Percentiles rank a stretch among this genome's conserved stretches.
Evolutionary conservation across 2,797 vertebrate species (phyloP).

Genomic region (Anabas testudineus): DNA sequence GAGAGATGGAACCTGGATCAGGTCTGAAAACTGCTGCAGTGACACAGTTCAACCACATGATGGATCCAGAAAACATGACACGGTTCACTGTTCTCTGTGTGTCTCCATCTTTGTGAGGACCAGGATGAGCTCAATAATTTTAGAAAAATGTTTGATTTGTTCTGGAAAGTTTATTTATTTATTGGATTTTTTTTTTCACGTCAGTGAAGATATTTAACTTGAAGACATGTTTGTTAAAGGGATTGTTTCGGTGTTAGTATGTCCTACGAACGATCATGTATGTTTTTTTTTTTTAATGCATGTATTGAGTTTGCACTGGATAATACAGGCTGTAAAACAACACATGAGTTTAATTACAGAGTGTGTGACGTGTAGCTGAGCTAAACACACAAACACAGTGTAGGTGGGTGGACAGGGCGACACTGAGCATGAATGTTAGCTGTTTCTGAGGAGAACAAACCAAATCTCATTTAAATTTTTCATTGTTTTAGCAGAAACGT

Average conservation of each 20-base stretch:
- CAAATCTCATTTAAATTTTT: background rate
- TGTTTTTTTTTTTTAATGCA: no score
- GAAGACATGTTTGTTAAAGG: background rate
- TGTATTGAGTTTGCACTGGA: conserved; percentile 2
- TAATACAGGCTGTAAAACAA: conserved; percentile 9
- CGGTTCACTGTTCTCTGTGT: background rate
- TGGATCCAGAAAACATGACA: conserved; percentile 3
- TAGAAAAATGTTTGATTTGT: background rate
- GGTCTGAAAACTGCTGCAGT: conserved; percentile 27
- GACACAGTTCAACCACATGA: background rate
- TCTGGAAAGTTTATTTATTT: background rate
- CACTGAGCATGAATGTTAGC: background rate
- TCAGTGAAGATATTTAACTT: no score
- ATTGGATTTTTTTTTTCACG: no score
- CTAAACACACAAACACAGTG: background rate
- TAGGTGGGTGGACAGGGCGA: background rate
- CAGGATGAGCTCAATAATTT: background rate
- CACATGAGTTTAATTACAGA: conserved; percentile 41
- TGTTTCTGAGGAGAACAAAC: background rate
- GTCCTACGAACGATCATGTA: background rate
- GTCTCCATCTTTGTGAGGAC: background rate
- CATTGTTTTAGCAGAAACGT: background rate
- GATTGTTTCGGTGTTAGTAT: no score
- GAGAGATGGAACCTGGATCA: background rate
- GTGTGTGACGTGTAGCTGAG: conserved; percentile 13